Conservation (phyloP, 2,888 invertebrate genomes). For the Pardosa pseudoannulata region DNA sequence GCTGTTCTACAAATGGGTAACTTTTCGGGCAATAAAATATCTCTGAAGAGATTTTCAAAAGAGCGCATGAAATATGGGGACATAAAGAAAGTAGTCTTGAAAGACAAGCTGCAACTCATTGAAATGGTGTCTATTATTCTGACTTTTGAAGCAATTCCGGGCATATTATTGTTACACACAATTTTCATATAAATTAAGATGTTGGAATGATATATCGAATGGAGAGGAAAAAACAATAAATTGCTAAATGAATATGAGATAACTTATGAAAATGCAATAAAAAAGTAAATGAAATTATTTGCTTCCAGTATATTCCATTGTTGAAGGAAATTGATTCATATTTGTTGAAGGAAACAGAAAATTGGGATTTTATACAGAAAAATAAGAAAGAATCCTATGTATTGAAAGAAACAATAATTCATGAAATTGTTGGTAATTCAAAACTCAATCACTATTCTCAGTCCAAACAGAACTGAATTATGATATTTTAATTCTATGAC, state of each 20-base stretch:
- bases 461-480: no score
- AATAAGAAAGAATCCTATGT: no score
- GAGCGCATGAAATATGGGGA: background rate
- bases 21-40: slow-evolving; percentile 4
- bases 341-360: no score
- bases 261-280: background rate
- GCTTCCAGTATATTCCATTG: no score
- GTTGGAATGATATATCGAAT: background rate
- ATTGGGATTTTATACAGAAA: no score
- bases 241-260: background rate
- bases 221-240: background rate
- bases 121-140: slow-evolving; percentile 8
- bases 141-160: background rate
- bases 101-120: background rate
- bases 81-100: background rate
- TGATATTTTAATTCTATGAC: no score
- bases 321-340: no score
- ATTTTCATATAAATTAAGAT: background rate
- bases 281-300: no score
- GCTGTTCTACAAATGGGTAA: slow-evolving; percentile 1
- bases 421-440: no score
- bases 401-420: no score
- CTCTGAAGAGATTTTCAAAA: background rate
- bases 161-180: background rate
- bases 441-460: no score